These are phyloP conservation scores for Acleris laterana DNA, from an alignment of 2,888 invertebrate species.

Conservation along the genomic window DNA sequence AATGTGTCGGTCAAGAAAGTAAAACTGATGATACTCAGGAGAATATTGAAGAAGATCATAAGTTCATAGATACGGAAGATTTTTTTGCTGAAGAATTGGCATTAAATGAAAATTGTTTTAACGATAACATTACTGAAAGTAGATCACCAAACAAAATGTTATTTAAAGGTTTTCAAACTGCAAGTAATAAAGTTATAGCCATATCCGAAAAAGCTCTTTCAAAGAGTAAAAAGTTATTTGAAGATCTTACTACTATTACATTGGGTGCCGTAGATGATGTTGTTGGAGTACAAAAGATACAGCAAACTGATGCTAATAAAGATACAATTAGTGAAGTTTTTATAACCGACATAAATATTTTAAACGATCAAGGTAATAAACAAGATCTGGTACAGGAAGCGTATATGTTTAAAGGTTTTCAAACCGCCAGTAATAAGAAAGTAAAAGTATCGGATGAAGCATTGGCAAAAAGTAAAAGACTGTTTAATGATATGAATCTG, in stretches of 20 bases:
- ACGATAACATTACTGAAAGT: slow-evolving; percentile 11
- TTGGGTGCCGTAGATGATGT: neutral
- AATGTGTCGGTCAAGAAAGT: slow-evolving; percentile 7
- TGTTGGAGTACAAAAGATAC: neutral
- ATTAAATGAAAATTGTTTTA: slow-evolving; percentile 13
- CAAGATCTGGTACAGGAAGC: neutral
- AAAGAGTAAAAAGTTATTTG: slow-evolving; percentile 56
- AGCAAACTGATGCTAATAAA: neutral
- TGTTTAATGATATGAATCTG: slow-evolving; percentile 53
- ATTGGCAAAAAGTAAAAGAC: slow-evolving; percentile 51
- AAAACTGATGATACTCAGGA: neutral
- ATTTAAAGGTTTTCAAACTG: slow-evolving; percentile 61
- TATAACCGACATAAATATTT: neutral
- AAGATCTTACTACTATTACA: slow-evolving; percentile 40
- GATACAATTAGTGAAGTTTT: neutral
- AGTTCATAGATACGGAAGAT: slow-evolving; percentile 20
- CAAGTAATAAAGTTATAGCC: slow-evolving; percentile 61
- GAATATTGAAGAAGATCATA: neutral
- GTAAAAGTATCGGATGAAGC: slow-evolving; percentile 51
- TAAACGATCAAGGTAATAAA: neutral
- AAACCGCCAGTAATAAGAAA: slow-evolving; percentile 56
- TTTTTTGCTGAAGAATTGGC: slow-evolving; percentile 23
- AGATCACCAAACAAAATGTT: neutral
- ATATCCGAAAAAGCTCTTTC: slow-evolving; percentile 55
- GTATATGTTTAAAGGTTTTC: slow-evolving; percentile 40